A percentile compares a stretch with the other conserved stretches of the same genome.
These are phyloP conservation scores for Tragelaphus strepsiceros DNA, from an alignment of 2,113 vertebrate genomes.

Conservation along the genomic window DNA sequence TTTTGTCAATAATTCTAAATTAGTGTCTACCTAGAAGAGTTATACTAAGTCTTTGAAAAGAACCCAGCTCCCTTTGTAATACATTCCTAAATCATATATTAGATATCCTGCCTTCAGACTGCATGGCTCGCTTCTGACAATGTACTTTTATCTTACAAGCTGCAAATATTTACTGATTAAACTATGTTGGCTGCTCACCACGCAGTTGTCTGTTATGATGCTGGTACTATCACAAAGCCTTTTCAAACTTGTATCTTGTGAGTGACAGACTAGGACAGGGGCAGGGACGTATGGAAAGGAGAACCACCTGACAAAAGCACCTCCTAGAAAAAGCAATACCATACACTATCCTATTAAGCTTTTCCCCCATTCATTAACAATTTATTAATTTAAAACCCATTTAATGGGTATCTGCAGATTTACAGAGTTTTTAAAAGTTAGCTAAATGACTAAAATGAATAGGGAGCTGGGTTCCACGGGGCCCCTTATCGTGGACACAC, in stretches of 20 bases:
- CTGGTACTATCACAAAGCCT: neutral
- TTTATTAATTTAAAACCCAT: neutral
- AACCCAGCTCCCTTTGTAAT: neutral
- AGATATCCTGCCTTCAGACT: neutral
- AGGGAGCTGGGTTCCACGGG: neutral
- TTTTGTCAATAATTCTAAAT: conserved; percentile 65
- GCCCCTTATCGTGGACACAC: neutral
- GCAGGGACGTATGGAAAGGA: neutral
- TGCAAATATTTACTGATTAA: neutral
- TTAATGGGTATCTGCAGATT: neutral
- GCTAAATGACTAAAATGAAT: neutral
- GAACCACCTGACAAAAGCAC: neutral
- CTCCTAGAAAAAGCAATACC: neutral
- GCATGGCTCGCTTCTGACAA: neutral
- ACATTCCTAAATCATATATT: neutral
- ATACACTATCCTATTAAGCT: neutral
- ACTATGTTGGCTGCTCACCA: neutral
- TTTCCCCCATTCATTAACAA: neutral
- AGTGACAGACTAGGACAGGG: neutral
- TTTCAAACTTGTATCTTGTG: neutral
- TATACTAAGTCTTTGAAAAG: conserved; percentile 36
- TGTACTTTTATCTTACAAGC: neutral
- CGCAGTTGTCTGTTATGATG: neutral
- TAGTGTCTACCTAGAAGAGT: conserved; percentile 13
- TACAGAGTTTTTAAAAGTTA: neutral